Percentiles rank a stretch among this genome's conserved stretches.
Evolutionary conservation across 2,888 invertebrate genomes (phyloP).

Genomic region (Cephalotes varians): DNA sequence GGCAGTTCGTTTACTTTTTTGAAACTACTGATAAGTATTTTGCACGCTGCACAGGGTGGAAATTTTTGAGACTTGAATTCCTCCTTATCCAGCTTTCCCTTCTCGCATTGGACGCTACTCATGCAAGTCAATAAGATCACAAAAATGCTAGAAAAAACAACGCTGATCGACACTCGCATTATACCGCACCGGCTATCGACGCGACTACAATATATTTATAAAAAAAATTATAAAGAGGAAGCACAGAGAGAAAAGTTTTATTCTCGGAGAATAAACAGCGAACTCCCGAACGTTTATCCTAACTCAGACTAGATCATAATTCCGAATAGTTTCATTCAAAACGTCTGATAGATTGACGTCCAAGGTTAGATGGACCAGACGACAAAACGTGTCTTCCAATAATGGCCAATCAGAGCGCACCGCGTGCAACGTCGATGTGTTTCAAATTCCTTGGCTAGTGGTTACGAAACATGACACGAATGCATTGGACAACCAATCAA

Average conservation of each 20-base stretch:
- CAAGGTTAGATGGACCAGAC: conserved; percentile 24
- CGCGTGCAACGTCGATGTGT: conserved; percentile 19
- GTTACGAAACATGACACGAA: background rate
- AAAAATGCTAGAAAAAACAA: conserved; percentile 57
- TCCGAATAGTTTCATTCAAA: conserved; percentile 15
- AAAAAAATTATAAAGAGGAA: conserved; percentile 26
- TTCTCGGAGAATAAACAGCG: background rate
- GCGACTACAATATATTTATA: background rate
- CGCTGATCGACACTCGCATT: conserved; percentile 65
- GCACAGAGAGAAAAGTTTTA: background rate
- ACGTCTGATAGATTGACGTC: background rate
- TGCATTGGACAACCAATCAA: background rate
- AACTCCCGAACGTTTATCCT: conserved; percentile 2
- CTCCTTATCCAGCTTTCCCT: conserved; percentile 75
- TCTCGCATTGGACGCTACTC: conserved; percentile 56
- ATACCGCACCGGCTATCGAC: conserved; percentile 55
- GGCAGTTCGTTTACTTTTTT: conserved; percentile 86
- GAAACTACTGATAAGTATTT: conserved; percentile 91
- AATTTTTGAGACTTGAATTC: conserved; percentile 86
- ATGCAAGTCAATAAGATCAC: conserved; percentile 61
- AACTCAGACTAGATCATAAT: conserved; percentile 16
- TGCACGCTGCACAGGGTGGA: conserved; percentile 93
- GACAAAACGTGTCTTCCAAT: conserved; percentile 31
- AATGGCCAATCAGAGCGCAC: conserved; percentile 10
- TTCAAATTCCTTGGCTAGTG: background rate